Conservation (phyloP, 2,888 invertebrate genomes). For the Augiades crinisus region DNA sequence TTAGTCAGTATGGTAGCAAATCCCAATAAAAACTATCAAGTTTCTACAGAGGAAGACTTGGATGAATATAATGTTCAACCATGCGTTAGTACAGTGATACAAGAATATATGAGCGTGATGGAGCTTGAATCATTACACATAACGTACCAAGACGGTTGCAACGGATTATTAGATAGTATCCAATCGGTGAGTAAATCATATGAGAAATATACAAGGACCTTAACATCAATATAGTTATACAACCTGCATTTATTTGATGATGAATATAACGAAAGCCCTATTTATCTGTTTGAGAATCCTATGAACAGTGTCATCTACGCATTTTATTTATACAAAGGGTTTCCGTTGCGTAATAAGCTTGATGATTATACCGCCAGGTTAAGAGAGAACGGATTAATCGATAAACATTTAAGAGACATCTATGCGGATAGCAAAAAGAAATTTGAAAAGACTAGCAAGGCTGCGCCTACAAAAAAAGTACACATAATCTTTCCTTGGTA, state of each 20-base stretch:
- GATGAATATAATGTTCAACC: constrained; percentile 39
- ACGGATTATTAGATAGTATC: constrained; percentile 40
- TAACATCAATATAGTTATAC: constrained; percentile 42
- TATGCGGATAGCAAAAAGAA: constrained; percentile 19
- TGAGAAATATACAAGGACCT: constrained; percentile 41
- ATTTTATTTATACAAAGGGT: constrained; percentile 56
- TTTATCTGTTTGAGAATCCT: constrained; percentile 38
- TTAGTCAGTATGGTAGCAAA: constrained; percentile 46
- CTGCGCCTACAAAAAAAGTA: too few relatives aligned
- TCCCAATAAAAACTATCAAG: constrained; percentile 45
- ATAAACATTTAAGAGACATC: constrained; percentile 20
- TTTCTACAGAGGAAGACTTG: constrained; percentile 41
- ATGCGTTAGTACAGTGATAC: constrained; percentile 43
- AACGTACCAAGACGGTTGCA: constrained; percentile 30
- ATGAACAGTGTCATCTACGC: constrained; percentile 47
- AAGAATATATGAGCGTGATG: constrained; percentile 17
- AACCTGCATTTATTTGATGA: constrained; percentile 41
- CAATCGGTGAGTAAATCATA: constrained; percentile 40
- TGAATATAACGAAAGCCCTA: constrained; percentile 35
- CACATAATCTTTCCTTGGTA: constrained; percentile 46
- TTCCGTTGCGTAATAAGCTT: constrained; percentile 44
- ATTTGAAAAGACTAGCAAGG: background rate
- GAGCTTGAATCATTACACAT: constrained; percentile 10
- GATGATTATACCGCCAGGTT: constrained; percentile 39
- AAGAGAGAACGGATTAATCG: constrained; percentile 48